Evolutionary conservation across 2,797 vertebrate species (phyloP), one percentile per base, ranked within the genome.

Genomic region (Liasis olivaceus): DNA sequence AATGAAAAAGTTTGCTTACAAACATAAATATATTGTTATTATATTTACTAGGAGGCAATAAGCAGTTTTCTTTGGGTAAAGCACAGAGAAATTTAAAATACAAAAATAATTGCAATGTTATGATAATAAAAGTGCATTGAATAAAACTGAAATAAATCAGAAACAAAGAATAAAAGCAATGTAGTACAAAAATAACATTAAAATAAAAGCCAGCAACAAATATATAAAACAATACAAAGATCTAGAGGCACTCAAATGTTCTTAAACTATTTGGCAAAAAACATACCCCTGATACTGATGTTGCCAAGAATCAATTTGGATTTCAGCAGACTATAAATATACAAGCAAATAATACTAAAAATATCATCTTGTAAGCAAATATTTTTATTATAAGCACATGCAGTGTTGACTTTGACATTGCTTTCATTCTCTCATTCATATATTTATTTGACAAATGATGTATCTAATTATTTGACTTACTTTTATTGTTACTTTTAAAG

Each of bases 1-100:
- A 95, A 95, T 91, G 60, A 94, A 95, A 91, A 24, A 0, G 0
- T 11, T 85, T 91, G 60, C 66, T 96, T 95, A 59, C 81, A 62
- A 92, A 84, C 20, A 28, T 0, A 0, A 81, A 17, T 62, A 0
- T 42, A 72, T 77, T 59, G 66, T 72, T 72, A n/a, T 58, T 28
- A 81, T 60, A 11, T 11, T 59, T 60, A 36, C 20, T 47, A 81
- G 66, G 42, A 17, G 7, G 31, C 31, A 81, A 14, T 60, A 77
- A 36, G 24, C 12, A 36, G 51, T 17, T 59, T n/a, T 62, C 69
- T 42, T 15, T n/a, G 5, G 72, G 4, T 13, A 15, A 9, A 62
- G 24, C 22, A 62, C 36, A 62, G 26, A 64, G 9, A 66, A 54
- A n/a, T 51, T 89, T 64, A 89, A 89, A 66, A 66, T 64, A 89